Evolutionary conservation across 2,888 invertebrate genomes (phyloP).

Genomic region (Idaea straminata): DNA sequence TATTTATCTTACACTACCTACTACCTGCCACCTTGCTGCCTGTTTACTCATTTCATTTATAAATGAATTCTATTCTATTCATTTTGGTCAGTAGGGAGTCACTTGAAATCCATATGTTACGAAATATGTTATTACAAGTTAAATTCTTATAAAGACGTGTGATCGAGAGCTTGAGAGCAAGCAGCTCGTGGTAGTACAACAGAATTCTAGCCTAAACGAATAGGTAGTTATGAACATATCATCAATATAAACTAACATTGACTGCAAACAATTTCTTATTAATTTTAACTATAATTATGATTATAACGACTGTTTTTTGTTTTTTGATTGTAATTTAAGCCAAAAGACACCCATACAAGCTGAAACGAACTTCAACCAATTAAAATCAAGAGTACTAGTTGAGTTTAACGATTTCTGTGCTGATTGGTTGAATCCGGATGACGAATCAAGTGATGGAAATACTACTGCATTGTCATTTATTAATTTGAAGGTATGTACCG

Average conservation of each 20-base stretch:
- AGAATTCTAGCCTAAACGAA: neutral
- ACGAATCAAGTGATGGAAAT: constrained; percentile 47
- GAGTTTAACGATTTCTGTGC: constrained; percentile 67
- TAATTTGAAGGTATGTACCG: constrained; percentile 69
- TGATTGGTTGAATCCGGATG: constrained; percentile 65
- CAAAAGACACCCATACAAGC: constrained; percentile 69
- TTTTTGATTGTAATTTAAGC: constrained; percentile 44
- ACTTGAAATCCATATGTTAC: no score
- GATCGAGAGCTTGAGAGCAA: no score
- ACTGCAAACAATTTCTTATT: neutral
- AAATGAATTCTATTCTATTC: no score
- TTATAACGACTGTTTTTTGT: neutral
- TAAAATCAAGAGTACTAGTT: constrained; percentile 51
- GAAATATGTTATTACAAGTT: no score
- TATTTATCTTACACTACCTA: no score
- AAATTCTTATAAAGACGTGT: no score
- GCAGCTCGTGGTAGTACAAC: neutral
- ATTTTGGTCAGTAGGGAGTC: no score
- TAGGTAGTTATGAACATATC: neutral
- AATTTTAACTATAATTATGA: neutral
- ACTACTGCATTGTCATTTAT: constrained; percentile 66
- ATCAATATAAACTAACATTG: constrained; percentile 3
- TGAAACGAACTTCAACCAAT: constrained; percentile 55
- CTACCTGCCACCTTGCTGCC: no score
- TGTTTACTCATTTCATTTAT: no score